Percentiles rank a stretch among this genome's conserved stretches.
Evolutionary conservation across 2,113 vertebrate genomes (phyloP).

Genomic region (Nettapus auritus): DNA sequence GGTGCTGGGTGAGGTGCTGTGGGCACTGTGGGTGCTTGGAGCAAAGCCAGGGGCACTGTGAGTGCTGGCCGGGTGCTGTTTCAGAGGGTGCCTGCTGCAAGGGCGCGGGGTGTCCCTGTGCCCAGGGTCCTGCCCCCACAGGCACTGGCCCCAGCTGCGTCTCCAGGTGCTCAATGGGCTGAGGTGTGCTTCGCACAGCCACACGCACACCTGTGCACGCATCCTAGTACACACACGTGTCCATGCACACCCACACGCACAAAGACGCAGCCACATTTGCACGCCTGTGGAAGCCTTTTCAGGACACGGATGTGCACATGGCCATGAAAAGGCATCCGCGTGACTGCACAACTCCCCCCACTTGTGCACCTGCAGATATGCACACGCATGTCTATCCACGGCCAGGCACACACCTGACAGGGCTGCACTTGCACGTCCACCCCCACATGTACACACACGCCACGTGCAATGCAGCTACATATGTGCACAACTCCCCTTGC

Average conservation of each 20-base stretch:
- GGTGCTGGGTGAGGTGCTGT: neutral
- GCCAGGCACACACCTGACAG: neutral
- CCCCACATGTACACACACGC: neutral
- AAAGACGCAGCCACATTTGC: too few species aligned
- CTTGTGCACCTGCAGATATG: fast-evolving
- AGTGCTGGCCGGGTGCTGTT: too few species aligned
- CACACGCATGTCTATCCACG: fast-evolving
- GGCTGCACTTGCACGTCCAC: neutral
- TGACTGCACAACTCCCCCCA: neutral
- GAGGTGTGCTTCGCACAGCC: neutral
- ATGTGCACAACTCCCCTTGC: fast-evolving
- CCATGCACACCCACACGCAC: too few species aligned
- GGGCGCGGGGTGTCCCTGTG: too few species aligned
- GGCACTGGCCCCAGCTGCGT: too few species aligned
- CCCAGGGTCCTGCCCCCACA: too few species aligned
- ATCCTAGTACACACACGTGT: too few species aligned
- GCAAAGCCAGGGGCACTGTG: fast-evolving
- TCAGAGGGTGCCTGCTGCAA: too few species aligned
- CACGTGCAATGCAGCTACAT: fast-evolving
- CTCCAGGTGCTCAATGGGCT: too few species aligned
- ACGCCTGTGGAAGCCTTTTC: too few species aligned
- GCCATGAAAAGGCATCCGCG: fast-evolving
- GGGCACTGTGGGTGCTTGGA: neutral
- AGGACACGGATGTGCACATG: too few species aligned
- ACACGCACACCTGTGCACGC: neutral